phyloP scores from a whole-genome alignment of 1,140 invertebrate genomes.

The Drosophila setifemur region DNA sequence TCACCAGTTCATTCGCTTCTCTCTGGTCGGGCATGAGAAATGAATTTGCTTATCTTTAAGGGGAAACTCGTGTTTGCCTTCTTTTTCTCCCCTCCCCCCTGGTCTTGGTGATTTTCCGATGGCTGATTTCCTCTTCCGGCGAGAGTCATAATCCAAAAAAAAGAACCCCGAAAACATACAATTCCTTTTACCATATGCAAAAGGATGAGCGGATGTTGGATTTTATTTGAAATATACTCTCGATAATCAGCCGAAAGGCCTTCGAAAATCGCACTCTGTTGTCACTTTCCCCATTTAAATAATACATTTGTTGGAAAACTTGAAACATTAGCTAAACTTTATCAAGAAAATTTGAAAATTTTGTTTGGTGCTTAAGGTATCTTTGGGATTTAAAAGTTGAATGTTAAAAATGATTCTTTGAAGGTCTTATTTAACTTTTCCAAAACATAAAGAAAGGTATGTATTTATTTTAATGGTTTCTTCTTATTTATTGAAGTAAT shows the following conservation, averaged over 20 bases:
- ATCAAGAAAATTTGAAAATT: no score
- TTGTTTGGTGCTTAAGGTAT: no score
- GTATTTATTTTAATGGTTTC: no score
- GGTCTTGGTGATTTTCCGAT: slow-evolving; percentile 10
- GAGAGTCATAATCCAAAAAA: slow-evolving; percentile 30
- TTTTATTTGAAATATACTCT: slow-evolving; percentile 11
- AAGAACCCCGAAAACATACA: slow-evolving; percentile 29
- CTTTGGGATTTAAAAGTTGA: no score
- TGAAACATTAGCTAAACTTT: no score
- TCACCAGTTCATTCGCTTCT: slow-evolving; percentile 15
- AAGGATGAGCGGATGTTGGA: background rate
- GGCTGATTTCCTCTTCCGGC: slow-evolving; percentile 33
- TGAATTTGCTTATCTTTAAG: slow-evolving; percentile 38
- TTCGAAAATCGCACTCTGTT: background rate
- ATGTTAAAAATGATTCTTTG: no score
- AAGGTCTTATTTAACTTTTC: no score
- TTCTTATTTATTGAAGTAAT: no score
- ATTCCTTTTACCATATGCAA: slow-evolving; percentile 20
- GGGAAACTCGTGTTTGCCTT: slow-evolving; percentile 8
- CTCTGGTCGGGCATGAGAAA: slow-evolving; percentile 40
- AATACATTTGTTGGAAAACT: no score
- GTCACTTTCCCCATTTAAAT: background rate
- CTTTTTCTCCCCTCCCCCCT: background rate
- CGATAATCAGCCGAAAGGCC: background rate
- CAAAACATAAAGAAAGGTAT: no score